Percentiles rank a stretch among this genome's conserved stretches.
phyloP scores from a whole-genome alignment of 2,113 vertebrate genomes.

The Spilogale gracilis region DNA sequence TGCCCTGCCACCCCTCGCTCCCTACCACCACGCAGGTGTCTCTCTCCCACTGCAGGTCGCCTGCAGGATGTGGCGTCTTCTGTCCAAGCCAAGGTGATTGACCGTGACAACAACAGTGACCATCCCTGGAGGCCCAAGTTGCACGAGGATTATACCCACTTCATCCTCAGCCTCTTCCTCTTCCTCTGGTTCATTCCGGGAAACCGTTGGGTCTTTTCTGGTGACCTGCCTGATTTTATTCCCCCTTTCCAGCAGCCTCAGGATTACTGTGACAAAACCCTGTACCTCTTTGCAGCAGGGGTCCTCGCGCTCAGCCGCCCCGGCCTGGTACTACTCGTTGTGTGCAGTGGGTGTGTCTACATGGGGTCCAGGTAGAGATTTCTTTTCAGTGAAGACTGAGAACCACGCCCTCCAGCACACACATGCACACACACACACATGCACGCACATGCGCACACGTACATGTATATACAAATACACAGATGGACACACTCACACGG shows the following conservation, averaged over 20 bases:
- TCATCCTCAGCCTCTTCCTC: slow-evolving; percentile 87
- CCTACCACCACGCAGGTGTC: slow-evolving; percentile 78
- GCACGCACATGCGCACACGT: fast-evolving
- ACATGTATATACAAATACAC: not conserved
- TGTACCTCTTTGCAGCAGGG: slow-evolving; percentile 85
- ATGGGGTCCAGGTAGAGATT: slow-evolving; percentile 79
- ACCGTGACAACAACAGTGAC: slow-evolving; percentile 76
- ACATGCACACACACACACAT: fast-evolving
- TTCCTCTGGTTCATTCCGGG: slow-evolving; percentile 88
- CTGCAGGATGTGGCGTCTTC: slow-evolving; percentile 86
- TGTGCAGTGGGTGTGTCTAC: slow-evolving; percentile 81
- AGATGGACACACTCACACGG: not conserved
- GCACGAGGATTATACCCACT: slow-evolving; percentile 85
- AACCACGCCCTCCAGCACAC: fast-evolving
- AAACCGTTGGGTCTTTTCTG: slow-evolving; percentile 88
- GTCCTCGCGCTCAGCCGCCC: slow-evolving; percentile 85
- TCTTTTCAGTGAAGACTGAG: slow-evolving; percentile 81
- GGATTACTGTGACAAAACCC: slow-evolving; percentile 87
- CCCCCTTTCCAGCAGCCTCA: slow-evolving; percentile 87
- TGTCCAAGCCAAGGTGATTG: slow-evolving; percentile 88
- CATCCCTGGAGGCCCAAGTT: slow-evolving; percentile 88
- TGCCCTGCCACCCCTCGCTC: not conserved
- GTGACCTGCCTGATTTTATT: slow-evolving; percentile 86
- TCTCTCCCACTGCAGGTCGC: slow-evolving; percentile 85
- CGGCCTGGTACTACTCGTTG: slow-evolving; percentile 79